A percentile compares a stretch with the other conserved stretches of the same genome.
phyloP scores from a whole-genome alignment of 1,140 invertebrate genomes.

The Drosophila willistoni region DNA sequence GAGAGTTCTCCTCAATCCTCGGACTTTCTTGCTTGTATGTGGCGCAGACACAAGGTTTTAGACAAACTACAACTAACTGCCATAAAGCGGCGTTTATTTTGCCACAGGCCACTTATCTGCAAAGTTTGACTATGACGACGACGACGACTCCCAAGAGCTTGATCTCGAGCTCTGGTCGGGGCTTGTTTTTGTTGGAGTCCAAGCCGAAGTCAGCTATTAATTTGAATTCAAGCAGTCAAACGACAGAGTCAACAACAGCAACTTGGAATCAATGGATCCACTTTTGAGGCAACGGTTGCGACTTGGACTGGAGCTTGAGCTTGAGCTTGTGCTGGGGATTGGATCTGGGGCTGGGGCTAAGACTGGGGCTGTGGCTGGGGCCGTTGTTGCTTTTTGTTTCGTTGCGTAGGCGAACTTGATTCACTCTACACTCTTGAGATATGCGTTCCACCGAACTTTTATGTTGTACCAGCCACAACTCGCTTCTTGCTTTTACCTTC shows the following conservation, averaged over 20 bases:
- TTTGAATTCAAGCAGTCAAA: slow-evolving; percentile 81
- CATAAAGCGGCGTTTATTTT: slow-evolving; percentile 81
- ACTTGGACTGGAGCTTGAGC: not conserved
- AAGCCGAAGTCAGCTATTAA: slow-evolving; percentile 69
- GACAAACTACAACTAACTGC: slow-evolving; percentile 79
- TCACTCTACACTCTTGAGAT: slow-evolving; percentile 64
- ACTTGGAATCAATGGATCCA: slow-evolving; percentile 78
- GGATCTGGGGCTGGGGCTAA: not conserved
- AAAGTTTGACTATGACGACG: slow-evolving; percentile 57
- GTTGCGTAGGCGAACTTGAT: slow-evolving; percentile 78
- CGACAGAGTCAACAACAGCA: slow-evolving; percentile 59
- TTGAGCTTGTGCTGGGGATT: not conserved
- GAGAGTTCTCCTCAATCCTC: slow-evolving; percentile 12
- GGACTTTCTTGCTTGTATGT: slow-evolving; percentile 34
- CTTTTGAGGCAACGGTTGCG: slow-evolving; percentile 47
- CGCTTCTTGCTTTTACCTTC: slow-evolving; percentile 46
- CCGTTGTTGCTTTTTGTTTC: slow-evolving; percentile 55
- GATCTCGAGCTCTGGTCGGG: slow-evolving; percentile 31
- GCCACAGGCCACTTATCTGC: slow-evolving; percentile 79
- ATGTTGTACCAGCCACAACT: slow-evolving; percentile 65
- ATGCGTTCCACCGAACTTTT: slow-evolving; percentile 80
- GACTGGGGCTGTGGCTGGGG: slow-evolving; percentile 19
- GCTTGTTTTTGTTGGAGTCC: slow-evolving; percentile 70
- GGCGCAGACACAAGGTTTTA: slow-evolving; percentile 54
- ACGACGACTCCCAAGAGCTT: slow-evolving; percentile 24